These are phyloP conservation scores for Danio jaintianensis DNA, from an alignment of 2,797 vertebrate genomes.

Conservation along the genomic window DNA sequence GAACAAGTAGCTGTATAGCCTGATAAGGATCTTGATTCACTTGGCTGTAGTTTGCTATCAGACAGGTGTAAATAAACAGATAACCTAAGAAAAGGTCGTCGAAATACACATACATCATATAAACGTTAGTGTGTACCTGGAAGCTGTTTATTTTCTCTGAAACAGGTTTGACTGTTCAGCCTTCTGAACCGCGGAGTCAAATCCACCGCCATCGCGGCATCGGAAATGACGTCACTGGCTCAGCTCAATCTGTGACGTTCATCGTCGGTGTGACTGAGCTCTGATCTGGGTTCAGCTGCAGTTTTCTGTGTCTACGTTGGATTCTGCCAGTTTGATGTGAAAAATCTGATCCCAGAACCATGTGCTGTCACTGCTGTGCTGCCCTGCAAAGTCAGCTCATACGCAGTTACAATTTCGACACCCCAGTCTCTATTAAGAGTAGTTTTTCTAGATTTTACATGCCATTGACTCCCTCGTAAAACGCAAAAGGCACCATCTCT, in stretches of 20 bases:
- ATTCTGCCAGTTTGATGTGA: neutral
- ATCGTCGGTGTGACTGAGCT: neutral
- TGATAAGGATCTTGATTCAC: neutral
- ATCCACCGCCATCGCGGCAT: constrained; percentile 79
- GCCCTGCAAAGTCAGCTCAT: neutral
- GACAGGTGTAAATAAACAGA: neutral
- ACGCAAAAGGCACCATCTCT: no score
- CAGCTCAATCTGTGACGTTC: neutral
- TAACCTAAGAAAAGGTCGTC: no score
- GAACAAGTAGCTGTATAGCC: no score
- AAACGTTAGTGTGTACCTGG: constrained; percentile 62
- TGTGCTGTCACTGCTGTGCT: no score
- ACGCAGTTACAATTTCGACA: neutral
- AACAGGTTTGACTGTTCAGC: constrained; percentile 78
- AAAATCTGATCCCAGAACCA: neutral
- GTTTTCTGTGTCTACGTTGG: no score
- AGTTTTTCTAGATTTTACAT: no score
- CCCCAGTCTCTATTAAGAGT: no score
- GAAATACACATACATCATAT: neutral
- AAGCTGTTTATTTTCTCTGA: constrained; percentile 71
- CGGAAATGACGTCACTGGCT: constrained; percentile 32
- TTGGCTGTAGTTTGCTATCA: neutral
- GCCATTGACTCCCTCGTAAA: no score
- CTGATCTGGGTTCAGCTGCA: constrained; percentile 1
- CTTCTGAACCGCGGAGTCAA: constrained; percentile 83